Evolutionary conservation across 2,888 invertebrate species (phyloP).

Genomic region (Agrotis ipsilon): DNA sequence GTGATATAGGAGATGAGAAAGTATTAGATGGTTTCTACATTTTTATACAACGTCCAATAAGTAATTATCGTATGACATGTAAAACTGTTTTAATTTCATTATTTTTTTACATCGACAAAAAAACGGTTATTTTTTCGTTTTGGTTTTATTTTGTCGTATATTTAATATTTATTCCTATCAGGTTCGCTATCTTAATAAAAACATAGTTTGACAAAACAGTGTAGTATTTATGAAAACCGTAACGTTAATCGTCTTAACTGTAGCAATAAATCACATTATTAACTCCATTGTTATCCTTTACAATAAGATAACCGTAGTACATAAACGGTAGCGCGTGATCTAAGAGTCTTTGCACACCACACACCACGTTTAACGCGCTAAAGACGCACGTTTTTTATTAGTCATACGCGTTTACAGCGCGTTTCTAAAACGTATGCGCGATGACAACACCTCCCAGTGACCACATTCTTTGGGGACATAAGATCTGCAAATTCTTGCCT

Average conservation of each 20-base stretch:
- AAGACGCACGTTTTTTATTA: too few species aligned
- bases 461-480: too few species aligned
- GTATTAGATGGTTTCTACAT: not conserved
- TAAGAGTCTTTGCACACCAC: not conserved
- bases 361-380: too few species aligned
- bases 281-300: conserved; percentile 33
- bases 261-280: conserved; percentile 32
- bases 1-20: not conserved
- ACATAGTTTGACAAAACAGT: not conserved
- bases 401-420: too few species aligned
- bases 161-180: too few species aligned
- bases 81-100: too few species aligned
- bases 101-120: too few species aligned
- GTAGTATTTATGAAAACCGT: not conserved
- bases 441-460: too few species aligned
- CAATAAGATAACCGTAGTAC: conserved; percentile 10
- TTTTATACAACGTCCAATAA: not conserved
- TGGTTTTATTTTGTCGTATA: too few species aligned
- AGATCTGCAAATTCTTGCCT: too few species aligned
- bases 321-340: conserved; percentile 33
- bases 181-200: not conserved
- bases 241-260: not conserved
- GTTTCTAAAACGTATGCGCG: too few species aligned
- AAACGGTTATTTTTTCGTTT: too few species aligned
- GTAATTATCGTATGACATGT: not conserved